These are phyloP conservation scores for Capromys pilorides DNA, from an alignment of 2,797 vertebrate genomes.

Conservation along the genomic window DNA sequence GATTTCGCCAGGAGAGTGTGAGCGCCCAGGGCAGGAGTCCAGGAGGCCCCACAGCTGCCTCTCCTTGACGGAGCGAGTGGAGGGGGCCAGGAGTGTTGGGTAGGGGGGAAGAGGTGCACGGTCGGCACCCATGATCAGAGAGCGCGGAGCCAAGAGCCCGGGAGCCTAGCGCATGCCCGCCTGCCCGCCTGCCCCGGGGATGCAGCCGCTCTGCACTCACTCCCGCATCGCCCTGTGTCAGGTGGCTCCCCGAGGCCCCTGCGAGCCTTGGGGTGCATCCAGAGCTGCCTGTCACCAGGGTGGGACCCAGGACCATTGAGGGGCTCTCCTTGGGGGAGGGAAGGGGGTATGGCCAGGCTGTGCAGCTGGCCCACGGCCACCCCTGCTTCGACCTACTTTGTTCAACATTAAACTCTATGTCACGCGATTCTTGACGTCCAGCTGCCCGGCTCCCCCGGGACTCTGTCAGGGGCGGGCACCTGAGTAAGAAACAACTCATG, in stretches of 20 bases:
- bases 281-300: rapidly evolving
- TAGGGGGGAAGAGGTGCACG: not conserved
- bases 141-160: rapidly evolving
- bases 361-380: no score
- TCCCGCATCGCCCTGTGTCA: not conserved
- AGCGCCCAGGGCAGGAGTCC: not conserved
- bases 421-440: not conserved
- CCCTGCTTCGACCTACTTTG: rapidly evolving
- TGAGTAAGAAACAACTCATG: rapidly evolving
- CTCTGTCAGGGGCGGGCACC: rapidly evolving
- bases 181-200: no score
- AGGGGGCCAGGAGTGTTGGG: rapidly evolving
- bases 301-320: rapidly evolving
- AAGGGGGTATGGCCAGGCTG: no score
- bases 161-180: no score
- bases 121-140: not conserved
- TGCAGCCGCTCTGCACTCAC: no score
- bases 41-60: not conserved
- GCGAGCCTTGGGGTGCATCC: not conserved
- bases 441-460: no score
- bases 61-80: not conserved
- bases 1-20: no score
- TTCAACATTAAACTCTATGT: not conserved
- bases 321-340: rapidly evolving
- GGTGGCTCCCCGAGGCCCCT: rapidly evolving